phyloP scores from a whole-genome alignment of 2,888 invertebrate species.

The Lithophane leautieri region DNA sequence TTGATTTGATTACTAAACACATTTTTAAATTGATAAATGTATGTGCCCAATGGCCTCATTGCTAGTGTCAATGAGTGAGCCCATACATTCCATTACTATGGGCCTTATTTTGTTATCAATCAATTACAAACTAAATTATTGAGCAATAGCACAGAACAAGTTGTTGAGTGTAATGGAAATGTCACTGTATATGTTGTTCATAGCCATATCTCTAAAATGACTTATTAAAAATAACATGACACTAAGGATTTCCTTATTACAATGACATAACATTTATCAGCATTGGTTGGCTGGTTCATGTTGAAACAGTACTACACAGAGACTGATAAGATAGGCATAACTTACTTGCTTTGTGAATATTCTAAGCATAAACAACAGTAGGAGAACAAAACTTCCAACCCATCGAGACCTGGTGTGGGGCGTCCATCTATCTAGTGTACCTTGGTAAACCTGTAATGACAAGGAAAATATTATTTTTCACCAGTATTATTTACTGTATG shows the following conservation, averaged over 20 bases:
- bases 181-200: background rate
- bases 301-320: constrained; percentile 44
- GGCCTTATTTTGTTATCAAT: background rate
- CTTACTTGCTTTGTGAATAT: constrained; percentile 95
- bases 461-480: constrained; percentile 9
- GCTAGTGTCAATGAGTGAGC: constrained; percentile 9
- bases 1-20: constrained; percentile 10
- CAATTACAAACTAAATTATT: constrained; percentile 16
- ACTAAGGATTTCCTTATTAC: constrained; percentile 16
- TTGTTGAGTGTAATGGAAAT: background rate
- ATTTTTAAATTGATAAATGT: constrained; percentile 7
- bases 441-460: constrained; percentile 93
- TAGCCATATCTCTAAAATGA: background rate
- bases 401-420: constrained; percentile 95
- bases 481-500: background rate
- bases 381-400: constrained; percentile 93
- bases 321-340: constrained; percentile 56
- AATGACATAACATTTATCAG: constrained; percentile 36
- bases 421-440: constrained; percentile 96
- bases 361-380: constrained; percentile 94
- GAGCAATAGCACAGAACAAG: constrained; percentile 10
- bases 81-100: constrained; percentile 3
- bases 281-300: constrained; percentile 21
- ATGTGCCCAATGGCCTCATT: constrained; percentile 2
- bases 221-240: constrained; percentile 4